Evolutionary conservation across 2,113 vertebrate species (phyloP).

Genomic region (Scytalopus superciliaris): DNA sequence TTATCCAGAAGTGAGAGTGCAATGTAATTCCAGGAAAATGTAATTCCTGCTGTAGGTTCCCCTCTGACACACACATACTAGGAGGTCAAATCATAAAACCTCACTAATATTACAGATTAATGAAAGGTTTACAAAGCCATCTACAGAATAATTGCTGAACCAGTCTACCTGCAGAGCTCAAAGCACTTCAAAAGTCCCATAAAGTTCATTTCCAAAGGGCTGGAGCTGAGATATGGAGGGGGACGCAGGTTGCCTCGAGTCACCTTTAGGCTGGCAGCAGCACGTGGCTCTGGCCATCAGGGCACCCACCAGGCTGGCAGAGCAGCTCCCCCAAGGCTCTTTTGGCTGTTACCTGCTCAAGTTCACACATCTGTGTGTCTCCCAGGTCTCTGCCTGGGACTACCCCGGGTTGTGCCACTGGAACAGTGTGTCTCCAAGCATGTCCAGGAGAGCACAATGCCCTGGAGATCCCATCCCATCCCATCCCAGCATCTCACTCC

Average conservation of each 20-base stretch:
- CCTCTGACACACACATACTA: not conserved
- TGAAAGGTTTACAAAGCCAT: not conserved
- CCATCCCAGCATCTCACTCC: not conserved
- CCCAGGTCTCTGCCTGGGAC: not conserved
- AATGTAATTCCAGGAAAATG: not conserved
- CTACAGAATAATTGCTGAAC: not conserved
- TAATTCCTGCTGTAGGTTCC: not conserved
- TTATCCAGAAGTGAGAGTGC: not conserved
- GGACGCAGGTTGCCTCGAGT: not conserved
- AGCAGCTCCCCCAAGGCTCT: not conserved
- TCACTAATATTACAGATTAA: not conserved
- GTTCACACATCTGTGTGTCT: not conserved
- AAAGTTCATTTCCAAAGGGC: not conserved
- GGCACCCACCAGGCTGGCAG: not conserved
- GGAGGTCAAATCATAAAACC: not conserved
- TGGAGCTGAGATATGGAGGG: not conserved
- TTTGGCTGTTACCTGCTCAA: not conserved
- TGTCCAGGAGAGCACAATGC: not conserved
- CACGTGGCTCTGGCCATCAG: not conserved
- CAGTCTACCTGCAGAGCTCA: not conserved
- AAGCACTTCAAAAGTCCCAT: not conserved
- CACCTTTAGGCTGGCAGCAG: not conserved
- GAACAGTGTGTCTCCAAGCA: rapidly evolving
- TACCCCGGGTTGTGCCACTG: not conserved
- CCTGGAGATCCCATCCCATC: too few relatives aligned